Conservation (phyloP, 2,888 invertebrate species). For the Eulithis prunata region DNA sequence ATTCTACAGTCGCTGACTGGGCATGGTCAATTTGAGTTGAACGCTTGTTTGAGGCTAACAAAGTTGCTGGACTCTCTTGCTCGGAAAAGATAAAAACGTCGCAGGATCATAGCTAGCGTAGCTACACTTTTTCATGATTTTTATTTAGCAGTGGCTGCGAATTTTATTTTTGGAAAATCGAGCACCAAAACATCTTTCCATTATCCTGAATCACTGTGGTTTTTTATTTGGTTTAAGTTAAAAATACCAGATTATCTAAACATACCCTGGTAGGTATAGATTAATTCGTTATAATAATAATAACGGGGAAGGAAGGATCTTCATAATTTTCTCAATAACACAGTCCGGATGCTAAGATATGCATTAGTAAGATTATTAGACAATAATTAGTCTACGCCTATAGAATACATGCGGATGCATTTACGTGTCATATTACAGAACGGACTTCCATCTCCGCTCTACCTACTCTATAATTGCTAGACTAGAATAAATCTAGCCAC, state of each 20-base stretch:
- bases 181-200: no score
- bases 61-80: conserved; percentile 7
- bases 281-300: background rate
- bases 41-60: conserved; percentile 33
- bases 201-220: no score
- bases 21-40: conserved; percentile 63
- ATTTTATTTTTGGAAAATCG: no score
- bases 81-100: no score
- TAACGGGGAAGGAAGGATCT: background rate
- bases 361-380: conserved; percentile 1
- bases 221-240: no score
- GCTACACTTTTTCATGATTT: no score
- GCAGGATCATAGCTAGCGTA: no score
- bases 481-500: background rate
- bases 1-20: conserved; percentile 54
- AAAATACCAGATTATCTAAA: no score
- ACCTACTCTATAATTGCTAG: background rate
- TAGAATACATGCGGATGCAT: conserved; percentile 11
- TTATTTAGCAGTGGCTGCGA: no score
- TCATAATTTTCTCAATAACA: conserved; percentile 17
- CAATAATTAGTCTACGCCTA: conserved; percentile 10
- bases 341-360: conserved; percentile 19
- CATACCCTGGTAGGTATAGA: no score
- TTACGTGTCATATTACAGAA: conserved; percentile 7
- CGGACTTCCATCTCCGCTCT: conserved; percentile 35